Conservation (phyloP, 2,888 invertebrate species). For the Volucella zonaria region DNA sequence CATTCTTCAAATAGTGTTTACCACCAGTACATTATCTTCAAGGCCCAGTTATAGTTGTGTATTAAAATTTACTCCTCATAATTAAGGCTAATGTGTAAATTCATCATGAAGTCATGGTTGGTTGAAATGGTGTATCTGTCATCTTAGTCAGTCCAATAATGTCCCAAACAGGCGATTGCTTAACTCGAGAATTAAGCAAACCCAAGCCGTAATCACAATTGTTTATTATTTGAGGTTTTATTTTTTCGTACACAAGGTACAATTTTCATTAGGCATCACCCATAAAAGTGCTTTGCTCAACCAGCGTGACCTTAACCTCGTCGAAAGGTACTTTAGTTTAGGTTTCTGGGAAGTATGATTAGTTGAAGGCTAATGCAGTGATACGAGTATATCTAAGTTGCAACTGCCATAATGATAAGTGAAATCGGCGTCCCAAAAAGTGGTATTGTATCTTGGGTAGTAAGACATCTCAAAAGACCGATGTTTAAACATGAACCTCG, state of each 20-base stretch:
- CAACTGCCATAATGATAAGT: no score
- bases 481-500: no score
- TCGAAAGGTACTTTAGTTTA: no score
- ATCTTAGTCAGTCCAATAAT: slow-evolving; percentile 15
- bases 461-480: no score
- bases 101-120: slow-evolving; percentile 33
- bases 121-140: slow-evolving; percentile 21
- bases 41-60: slow-evolving; percentile 28
- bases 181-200: slow-evolving; percentile 26
- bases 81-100: slow-evolving; percentile 57
- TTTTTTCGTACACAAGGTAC: not conserved
- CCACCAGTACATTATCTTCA: slow-evolving; percentile 34
- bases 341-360: no score
- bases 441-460: no score
- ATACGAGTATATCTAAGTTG: no score
- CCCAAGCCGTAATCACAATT: slow-evolving; percentile 4
- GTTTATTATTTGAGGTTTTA: not conserved
- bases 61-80: slow-evolving; percentile 7
- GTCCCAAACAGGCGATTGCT: not conserved
- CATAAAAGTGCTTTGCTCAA: not conserved
- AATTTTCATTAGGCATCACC: slow-evolving; percentile 5
- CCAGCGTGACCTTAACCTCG: no score
- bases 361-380: no score
- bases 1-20: slow-evolving; percentile 10
- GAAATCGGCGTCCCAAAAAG: no score